Conservation (phyloP, 2,113 vertebrate species). For the Channa maculata region DNA sequence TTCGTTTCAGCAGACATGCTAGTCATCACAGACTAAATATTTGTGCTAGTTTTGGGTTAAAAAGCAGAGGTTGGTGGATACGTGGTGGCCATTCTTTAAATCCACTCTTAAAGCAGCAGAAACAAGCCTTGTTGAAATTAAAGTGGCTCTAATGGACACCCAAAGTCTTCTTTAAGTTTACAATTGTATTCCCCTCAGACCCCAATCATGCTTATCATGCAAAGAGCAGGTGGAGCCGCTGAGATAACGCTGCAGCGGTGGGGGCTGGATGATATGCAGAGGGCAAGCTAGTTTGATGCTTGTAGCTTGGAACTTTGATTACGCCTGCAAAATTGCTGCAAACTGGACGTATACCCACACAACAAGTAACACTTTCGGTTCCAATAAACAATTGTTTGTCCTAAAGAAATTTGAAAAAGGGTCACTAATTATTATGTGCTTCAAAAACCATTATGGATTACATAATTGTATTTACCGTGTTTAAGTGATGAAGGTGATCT, state of each 20-base stretch:
- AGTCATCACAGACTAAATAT: neutral
- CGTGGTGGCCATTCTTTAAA: neutral
- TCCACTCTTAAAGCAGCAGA: neutral
- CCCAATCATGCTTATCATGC: conserved; percentile 49
- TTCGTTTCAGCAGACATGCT: neutral
- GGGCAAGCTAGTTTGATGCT: conserved; percentile 25
- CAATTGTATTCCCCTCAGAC: conserved; percentile 41
- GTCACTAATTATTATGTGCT: too few relatives aligned
- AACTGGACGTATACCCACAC: conserved; percentile 1
- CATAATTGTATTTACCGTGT: conserved; percentile 80
- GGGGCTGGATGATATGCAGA: conserved; percentile 28
- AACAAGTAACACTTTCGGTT: neutral
- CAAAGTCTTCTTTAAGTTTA: conserved; percentile 43
- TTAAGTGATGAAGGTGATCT: conserved; percentile 71
- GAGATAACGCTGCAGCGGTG: conserved; percentile 54
- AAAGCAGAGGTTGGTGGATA: too few relatives aligned
- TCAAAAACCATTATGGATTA: conserved; percentile 17
- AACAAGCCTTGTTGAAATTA: conserved; percentile 41
- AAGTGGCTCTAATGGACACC: conserved; percentile 30
- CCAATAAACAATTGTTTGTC: neutral
- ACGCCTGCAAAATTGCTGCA: conserved; percentile 18
- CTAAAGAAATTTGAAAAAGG: neutral
- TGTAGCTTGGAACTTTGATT: conserved; percentile 44
- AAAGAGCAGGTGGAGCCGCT: conserved; percentile 57
- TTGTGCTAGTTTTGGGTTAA: too few relatives aligned